A percentile compares a stretch with the other conserved stretches of the same genome.
Conservation (phyloP, 2,888 invertebrate species). For the Ectemnius cavifrons region DNA sequence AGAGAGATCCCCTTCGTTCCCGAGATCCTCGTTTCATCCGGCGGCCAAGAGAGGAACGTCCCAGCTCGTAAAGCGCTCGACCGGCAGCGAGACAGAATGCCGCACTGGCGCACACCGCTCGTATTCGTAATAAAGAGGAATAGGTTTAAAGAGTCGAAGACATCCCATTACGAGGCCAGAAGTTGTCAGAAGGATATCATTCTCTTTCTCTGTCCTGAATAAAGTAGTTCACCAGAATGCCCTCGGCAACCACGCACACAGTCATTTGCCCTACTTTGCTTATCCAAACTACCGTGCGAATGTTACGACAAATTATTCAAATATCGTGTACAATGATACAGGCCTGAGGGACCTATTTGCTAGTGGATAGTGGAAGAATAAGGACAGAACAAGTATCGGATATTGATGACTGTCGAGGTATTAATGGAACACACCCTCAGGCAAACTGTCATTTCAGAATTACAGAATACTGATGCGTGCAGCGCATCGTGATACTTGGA, state of each 20-base stretch:
- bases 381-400: conserved; percentile 42
- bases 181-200: conserved; percentile 3
- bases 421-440: conserved; percentile 25
- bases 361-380: conserved; percentile 11
- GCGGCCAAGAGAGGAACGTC: conserved; percentile 9
- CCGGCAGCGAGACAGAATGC: neutral
- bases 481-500: too few relatives aligned
- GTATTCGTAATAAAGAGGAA: conserved; percentile 65
- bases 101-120: neutral
- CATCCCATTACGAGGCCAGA: conserved; percentile 69
- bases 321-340: conserved; percentile 31
- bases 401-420: conserved; percentile 7
- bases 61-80: neutral
- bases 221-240: too few relatives aligned
- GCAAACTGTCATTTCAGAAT: conserved; percentile 36
- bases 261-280: too few relatives aligned
- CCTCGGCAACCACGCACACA: too few relatives aligned
- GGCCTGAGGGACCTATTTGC: neutral
- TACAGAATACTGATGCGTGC: conserved; percentile 31
- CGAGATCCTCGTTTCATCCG: conserved; percentile 16
- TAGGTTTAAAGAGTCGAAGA: conserved; percentile 60
- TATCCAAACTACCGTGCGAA: too few relatives aligned
- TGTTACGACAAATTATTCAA: conserved; percentile 50
- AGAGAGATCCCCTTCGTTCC: neutral
- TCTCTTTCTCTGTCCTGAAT: neutral